Evolutionary conservation across 2,797 vertebrate species (phyloP), one percentile per base, ranked within the genome.

Genomic region (Miichthys miiuy): DNA sequence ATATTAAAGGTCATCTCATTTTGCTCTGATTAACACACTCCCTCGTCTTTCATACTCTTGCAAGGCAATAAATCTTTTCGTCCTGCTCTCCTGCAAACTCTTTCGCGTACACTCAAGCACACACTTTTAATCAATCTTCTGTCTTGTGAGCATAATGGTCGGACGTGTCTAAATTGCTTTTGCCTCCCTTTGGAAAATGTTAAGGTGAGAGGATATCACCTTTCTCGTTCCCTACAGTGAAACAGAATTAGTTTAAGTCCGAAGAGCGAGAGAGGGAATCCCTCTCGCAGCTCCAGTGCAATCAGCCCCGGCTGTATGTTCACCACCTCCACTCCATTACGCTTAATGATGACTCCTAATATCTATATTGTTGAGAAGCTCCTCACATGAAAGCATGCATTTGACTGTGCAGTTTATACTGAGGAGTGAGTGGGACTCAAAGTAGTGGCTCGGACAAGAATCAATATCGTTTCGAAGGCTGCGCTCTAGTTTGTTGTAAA

Each of bases 1-100:
- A 88, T 88, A 87, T 82, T 86, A 87, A 88, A 92, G 88, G 86
- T 91, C 86, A 89, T 75, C 82, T 87, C 67, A 88, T 89, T 87
- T 81, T 71, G 46, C 66, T 87, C 66, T 65, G 74, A 84, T 87
- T 82, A 85, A 82, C 60, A 78, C 57, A 60, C 75, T 50, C 51
- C 34, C 52, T 80, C 65, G 75, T 89, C 71, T 84, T 82, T 81
- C 44, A 48, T 34, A 20, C 21, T 65, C 34, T 69, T 9, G 1
- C 17, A 20, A 51, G 41, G 69, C 62, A 81, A 83, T 78, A 75
- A 18, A 84, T 85, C 83, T 87, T 73, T 61, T 34, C 25, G 1
- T 48, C 51, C 38, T 48, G 17, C 52, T 72, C 56, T 73, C 54
- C 42, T 50, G 25, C 10, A 14, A 51, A 51, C 56, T 68, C 48